A percentile compares a stretch with the other conserved stretches of the same genome.
These are phyloP conservation scores for Diplazon laetatorius DNA, from an alignment of 2,888 invertebrate genomes.

Conservation along the genomic window DNA sequence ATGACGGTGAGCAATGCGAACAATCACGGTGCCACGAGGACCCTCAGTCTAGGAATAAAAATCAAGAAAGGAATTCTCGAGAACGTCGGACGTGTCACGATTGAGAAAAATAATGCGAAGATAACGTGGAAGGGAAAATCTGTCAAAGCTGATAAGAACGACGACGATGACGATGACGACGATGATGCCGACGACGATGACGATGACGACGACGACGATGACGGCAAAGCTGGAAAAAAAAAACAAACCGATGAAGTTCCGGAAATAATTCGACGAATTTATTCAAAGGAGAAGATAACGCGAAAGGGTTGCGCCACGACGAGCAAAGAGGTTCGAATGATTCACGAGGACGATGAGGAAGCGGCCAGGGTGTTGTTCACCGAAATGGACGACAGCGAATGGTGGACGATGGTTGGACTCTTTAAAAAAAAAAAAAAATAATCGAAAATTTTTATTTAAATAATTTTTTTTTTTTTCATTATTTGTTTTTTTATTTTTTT, in stretches of 20 bases:
- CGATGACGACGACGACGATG: constrained; percentile 41
- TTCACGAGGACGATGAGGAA: constrained; percentile 70
- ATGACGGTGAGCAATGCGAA: constrained; percentile 68
- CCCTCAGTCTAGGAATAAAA: constrained; percentile 72
- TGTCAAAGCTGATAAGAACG: constrained; percentile 57
- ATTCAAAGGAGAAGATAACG: constrained; percentile 69
- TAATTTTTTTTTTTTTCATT: neutral
- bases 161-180: constrained; percentile 37
- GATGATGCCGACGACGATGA: constrained; percentile 55
- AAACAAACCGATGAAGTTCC: no score
- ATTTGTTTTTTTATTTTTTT: neutral
- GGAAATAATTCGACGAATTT: constrained; percentile 68
- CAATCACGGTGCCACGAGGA: constrained; percentile 62
- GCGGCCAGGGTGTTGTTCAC: constrained; percentile 72
- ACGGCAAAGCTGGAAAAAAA: no score
- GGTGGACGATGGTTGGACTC: constrained; percentile 80
- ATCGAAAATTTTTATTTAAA: no score
- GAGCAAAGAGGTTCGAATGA: constrained; percentile 68
- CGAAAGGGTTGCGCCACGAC: constrained; percentile 73
- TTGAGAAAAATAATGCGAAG: constrained; percentile 70
- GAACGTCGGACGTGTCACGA: constrained; percentile 69
- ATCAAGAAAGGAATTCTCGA: constrained; percentile 66
- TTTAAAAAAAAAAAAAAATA: no score
- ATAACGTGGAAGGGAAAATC: constrained; percentile 70
- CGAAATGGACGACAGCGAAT: constrained; percentile 77